Percentiles rank a stretch among this genome's conserved stretches.
These are phyloP conservation scores for Cavia aperea DNA, from an alignment of 2,113 vertebrate species.

Conservation along the genomic window DNA sequence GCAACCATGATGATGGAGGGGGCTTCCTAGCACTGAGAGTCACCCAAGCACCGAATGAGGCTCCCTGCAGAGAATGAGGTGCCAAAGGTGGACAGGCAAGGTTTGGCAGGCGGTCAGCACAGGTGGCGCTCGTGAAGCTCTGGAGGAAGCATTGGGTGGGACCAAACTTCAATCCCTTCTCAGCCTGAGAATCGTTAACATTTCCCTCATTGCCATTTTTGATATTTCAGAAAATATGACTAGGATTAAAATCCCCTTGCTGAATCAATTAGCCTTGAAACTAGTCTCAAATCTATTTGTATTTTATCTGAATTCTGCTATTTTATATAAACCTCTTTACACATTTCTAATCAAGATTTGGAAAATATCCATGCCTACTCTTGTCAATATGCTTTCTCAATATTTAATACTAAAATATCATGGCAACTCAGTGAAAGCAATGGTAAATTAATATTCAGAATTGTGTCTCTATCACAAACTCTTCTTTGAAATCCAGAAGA, in stretches of 20 bases:
- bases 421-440: constrained; percentile 28
- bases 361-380: constrained; percentile 51
- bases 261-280: constrained; percentile 24
- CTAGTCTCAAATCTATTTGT: constrained; percentile 37
- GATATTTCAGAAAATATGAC: not conserved
- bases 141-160: not conserved
- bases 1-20: not conserved
- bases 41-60: not conserved
- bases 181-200: not conserved
- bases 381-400: constrained; percentile 49
- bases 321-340: constrained; percentile 58
- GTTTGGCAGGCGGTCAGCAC: not conserved
- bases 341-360: constrained; percentile 56
- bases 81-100: not conserved
- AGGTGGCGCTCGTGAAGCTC: not conserved
- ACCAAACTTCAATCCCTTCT: not conserved
- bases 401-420: constrained; percentile 50
- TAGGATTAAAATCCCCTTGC: not conserved
- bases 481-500: not conserved
- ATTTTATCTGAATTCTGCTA: constrained; percentile 54
- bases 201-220: not conserved
- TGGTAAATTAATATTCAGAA: constrained; percentile 46
- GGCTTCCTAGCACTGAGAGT: not conserved
- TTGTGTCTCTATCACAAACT: not conserved
- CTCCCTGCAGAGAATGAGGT: not conserved